phyloP scores from a whole-genome alignment of 2,888 invertebrate species.

The Nowickia ferox region DNA sequence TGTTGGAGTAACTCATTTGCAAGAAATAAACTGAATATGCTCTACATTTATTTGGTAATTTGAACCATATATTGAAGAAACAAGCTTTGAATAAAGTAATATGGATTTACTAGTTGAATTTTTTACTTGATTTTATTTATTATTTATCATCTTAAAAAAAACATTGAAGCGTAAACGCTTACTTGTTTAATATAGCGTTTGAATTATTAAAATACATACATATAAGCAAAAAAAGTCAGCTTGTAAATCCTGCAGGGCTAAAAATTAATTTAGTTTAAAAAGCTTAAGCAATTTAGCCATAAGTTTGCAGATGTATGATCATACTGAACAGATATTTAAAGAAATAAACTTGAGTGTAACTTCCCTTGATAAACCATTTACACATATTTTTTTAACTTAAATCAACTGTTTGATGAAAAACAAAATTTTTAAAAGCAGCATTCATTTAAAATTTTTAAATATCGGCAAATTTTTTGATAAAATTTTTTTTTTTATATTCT shows the following conservation, averaged over 20 bases:
- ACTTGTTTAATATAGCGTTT: background rate
- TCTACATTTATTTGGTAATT: background rate
- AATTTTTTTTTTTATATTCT: too few relatives aligned
- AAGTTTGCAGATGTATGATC: background rate
- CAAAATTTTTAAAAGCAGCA: too few relatives aligned
- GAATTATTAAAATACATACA: background rate
- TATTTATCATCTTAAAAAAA: too few relatives aligned
- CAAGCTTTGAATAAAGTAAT: background rate
- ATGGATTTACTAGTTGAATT: conserved; percentile 2
- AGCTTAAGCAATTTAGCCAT: conserved; percentile 8
- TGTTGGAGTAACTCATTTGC: background rate
- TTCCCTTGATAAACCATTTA: too few relatives aligned
- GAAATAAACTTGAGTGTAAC: background rate
- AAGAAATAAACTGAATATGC: background rate
- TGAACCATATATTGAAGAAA: background rate
- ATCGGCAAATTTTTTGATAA: too few relatives aligned
- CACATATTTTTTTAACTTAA: too few relatives aligned
- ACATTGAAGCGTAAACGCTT: too few relatives aligned
- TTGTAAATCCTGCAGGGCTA: background rate
- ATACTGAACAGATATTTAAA: too few relatives aligned
- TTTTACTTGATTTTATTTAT: conserved; percentile 2
- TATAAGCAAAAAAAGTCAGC: conserved; percentile 7
- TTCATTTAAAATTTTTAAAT: too few relatives aligned
- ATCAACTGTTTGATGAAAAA: too few relatives aligned
- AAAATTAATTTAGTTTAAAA: conserved; percentile 3